phyloP scores from a whole-genome alignment of 2,888 invertebrate species.

The Caenorhabditis sulstoni region DNA sequence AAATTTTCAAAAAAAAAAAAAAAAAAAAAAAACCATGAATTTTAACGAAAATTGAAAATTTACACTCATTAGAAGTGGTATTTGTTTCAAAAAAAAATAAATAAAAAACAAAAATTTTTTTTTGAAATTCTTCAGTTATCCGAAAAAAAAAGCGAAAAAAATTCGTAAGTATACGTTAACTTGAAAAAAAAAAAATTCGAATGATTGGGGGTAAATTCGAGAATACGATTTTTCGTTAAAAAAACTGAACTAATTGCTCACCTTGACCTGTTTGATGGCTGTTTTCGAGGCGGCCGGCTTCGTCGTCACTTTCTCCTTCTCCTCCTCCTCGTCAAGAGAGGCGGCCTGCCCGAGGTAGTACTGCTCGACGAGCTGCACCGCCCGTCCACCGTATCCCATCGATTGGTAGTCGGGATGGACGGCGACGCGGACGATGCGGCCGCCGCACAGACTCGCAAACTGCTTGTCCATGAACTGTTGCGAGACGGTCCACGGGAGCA shows the following conservation, averaged over 20 bases:
- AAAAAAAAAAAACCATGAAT: no score
- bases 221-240: no score
- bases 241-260: no score
- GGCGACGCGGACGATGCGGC: conserved; percentile 94
- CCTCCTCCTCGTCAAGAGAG: conserved; percentile 66
- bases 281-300: no score
- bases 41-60: conserved; percentile 15
- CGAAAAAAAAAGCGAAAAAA: no score
- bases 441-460: conserved; percentile 92
- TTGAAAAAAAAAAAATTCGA: no score
- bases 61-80: no score
- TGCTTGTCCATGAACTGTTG: conserved; percentile 90
- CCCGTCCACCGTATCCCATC: conserved; percentile 95
- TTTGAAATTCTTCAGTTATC: no score
- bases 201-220: no score
- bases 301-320: background rate
- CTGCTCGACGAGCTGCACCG: conserved; percentile 88
- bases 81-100: no score
- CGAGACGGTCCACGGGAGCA: conserved; percentile 98
- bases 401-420: conserved; percentile 96
- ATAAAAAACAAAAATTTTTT: background rate
- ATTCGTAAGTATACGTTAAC: no score
- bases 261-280: conserved; percentile 49
- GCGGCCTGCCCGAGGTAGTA: conserved; percentile 89
- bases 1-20: no score